phyloP scores from a whole-genome alignment of 2,888 invertebrate species.

The Drosophila quinaria region DNA sequence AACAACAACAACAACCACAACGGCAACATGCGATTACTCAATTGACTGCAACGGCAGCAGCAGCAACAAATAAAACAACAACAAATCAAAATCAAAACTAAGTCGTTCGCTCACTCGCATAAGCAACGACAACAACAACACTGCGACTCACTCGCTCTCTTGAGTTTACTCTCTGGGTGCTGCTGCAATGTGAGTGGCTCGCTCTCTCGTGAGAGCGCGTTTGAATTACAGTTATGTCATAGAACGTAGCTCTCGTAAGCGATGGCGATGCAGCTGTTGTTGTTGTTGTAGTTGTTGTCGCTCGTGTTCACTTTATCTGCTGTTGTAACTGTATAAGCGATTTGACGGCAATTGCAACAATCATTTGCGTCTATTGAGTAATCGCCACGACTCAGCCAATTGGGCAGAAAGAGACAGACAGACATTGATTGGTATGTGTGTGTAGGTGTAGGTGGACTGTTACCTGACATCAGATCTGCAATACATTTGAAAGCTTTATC shows the following conservation, averaged over 20 bases:
- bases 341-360: slow-evolving; percentile 69
- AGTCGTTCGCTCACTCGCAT: slow-evolving; percentile 61
- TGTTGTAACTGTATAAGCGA: slow-evolving; percentile 52
- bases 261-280: slow-evolving; percentile 49
- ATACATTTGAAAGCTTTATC: slow-evolving; percentile 18
- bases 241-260: slow-evolving; percentile 70
- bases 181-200: slow-evolving; percentile 36
- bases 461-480: neutral
- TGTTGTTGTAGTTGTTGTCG: slow-evolving; percentile 23
- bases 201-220: slow-evolving; percentile 62
- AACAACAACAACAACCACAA: slow-evolving; percentile 35
- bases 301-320: slow-evolving; percentile 45
- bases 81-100: slow-evolving; percentile 77
- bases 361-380: slow-evolving; percentile 73
- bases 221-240: slow-evolving; percentile 80
- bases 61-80: slow-evolving; percentile 16
- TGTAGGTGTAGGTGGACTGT: neutral
- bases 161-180: slow-evolving; percentile 17
- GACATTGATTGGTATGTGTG: neutral
- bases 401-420: slow-evolving; percentile 10
- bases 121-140: neutral
- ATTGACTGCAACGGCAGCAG: slow-evolving; percentile 56
- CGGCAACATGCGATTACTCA: slow-evolving; percentile 64
- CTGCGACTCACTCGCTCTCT: slow-evolving; percentile 16
- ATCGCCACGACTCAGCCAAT: slow-evolving; percentile 56